phyloP scores from a whole-genome alignment of 2,113 vertebrate species.

The Strix aluco region DNA sequence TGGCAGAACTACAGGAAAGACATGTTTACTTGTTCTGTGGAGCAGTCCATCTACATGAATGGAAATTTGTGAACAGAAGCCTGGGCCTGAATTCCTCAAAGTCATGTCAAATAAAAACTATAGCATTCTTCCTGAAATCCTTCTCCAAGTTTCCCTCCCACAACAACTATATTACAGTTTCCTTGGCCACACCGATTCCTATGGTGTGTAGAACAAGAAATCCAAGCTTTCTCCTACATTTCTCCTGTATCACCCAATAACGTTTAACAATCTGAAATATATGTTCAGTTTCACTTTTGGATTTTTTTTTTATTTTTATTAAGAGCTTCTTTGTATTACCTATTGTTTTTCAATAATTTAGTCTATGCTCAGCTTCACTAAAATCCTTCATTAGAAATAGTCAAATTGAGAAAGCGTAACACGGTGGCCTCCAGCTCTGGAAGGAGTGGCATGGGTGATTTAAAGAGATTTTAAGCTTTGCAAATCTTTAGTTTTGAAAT shows the following conservation, averaged over 20 bases:
- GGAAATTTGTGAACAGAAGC: background rate
- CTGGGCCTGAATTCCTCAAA: background rate
- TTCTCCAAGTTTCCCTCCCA: background rate
- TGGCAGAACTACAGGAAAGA: background rate
- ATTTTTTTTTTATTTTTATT: background rate
- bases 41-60: background rate
- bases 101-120: background rate
- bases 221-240: background rate
- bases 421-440: background rate
- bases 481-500: background rate
- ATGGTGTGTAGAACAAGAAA: background rate
- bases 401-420: background rate
- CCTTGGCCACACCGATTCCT: background rate
- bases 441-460: background rate
- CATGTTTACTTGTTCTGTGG: rapidly evolving
- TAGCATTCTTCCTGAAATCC: background rate
- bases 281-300: background rate
- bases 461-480: background rate
- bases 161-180: background rate
- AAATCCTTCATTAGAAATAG: background rate
- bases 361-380: background rate
- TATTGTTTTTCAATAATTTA: background rate
- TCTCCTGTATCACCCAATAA: background rate
- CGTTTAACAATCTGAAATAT: background rate
- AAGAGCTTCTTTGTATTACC: background rate